phyloP scores from a whole-genome alignment of 1,140 invertebrate species.

The Drosophila miranda region DNA sequence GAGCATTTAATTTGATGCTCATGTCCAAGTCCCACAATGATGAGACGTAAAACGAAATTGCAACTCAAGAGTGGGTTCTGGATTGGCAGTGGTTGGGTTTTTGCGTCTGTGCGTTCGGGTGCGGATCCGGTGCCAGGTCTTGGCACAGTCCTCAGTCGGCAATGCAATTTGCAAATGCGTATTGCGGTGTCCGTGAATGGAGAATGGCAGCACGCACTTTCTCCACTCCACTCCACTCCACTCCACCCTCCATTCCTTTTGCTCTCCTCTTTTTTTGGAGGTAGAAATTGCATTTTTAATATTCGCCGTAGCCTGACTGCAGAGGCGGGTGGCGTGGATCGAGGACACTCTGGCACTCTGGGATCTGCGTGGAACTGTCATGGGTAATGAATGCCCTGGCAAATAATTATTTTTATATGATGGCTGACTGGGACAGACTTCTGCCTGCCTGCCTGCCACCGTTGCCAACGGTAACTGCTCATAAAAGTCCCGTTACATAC shows the following conservation, averaged over 20 bases:
- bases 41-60: conserved; percentile 58
- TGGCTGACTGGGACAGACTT: conserved; percentile 21
- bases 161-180: conserved; percentile 73
- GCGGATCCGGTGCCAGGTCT: too few species aligned
- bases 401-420: conserved; percentile 80
- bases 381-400: conserved; percentile 72
- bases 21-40: conserved; percentile 22
- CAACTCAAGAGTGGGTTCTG: conserved; percentile 32
- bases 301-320: conserved; percentile 35
- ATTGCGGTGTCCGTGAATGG: conserved; percentile 35
- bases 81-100: not conserved
- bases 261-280: conserved; percentile 6
- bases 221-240: not conserved
- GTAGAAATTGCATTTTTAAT: conserved; percentile 78
- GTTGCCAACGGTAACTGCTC: conserved; percentile 57
- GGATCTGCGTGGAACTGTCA: conserved; percentile 39
- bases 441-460: conserved; percentile 9
- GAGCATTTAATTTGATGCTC: conserved; percentile 72
- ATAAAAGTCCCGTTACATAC: conserved; percentile 57
- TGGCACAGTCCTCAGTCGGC: conserved; percentile 22
- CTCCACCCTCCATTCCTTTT: not conserved
- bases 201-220: conserved; percentile 33
- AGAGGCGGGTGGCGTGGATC: too few species aligned
- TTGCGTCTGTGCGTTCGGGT: too few species aligned
- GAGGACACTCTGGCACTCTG: not conserved